phyloP scores from a whole-genome alignment of 2,888 invertebrate species.

The Sericinus montela region DNA sequence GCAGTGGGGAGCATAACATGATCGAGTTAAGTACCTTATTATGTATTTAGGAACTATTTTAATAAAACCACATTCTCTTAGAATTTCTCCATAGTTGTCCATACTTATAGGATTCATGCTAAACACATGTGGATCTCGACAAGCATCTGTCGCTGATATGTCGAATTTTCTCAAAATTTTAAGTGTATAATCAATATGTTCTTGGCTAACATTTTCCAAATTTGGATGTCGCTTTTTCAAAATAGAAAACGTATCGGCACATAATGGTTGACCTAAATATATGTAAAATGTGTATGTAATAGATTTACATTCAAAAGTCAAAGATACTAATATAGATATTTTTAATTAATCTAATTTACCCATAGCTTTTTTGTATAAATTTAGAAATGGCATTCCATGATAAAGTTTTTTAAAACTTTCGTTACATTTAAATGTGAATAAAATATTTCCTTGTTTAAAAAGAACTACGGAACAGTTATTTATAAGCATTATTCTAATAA shows the following conservation, averaged over 20 bases:
- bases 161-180: conserved; percentile 59
- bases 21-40: conserved; percentile 42
- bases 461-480: conserved; percentile 2
- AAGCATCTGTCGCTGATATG: conserved; percentile 72
- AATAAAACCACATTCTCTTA: conserved; percentile 81
- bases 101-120: conserved; percentile 75
- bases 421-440: conserved; percentile 1
- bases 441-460: not conserved
- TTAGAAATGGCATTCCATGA: conserved; percentile 45
- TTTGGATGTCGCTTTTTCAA: conserved; percentile 56
- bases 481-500: conserved; percentile 1
- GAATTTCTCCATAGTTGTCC: conserved; percentile 80
- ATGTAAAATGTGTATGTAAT: not conserved
- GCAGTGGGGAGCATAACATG: not conserved
- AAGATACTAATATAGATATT: no score
- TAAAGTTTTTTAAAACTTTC: conserved; percentile 26
- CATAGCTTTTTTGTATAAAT: conserved; percentile 53
- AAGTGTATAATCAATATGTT: conserved; percentile 49
- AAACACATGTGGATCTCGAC: conserved; percentile 76
- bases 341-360: conserved; percentile 41
- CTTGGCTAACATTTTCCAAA: conserved; percentile 44
- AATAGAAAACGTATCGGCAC: conserved; percentile 32
- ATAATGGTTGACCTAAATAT: conserved; percentile 42
- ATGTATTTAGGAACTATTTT: conserved; percentile 57
- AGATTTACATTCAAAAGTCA: no score